Conservation (phyloP, 2,797 vertebrate species). For the Dromococcyx pavoninus region DNA sequence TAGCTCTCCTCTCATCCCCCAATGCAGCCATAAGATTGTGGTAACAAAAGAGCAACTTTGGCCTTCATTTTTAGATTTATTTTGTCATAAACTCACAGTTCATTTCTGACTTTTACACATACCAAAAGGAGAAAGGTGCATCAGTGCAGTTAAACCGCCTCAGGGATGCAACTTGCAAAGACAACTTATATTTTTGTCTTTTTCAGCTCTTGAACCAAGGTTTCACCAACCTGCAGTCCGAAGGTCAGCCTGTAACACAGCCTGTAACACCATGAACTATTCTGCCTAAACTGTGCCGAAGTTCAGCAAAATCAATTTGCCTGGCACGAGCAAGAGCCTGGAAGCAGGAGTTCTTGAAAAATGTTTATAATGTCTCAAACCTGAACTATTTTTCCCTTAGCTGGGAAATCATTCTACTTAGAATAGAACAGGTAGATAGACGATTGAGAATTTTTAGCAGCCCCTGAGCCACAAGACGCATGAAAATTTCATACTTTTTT, state of each 20-base stretch:
- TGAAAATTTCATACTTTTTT: background rate
- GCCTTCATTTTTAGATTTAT: background rate
- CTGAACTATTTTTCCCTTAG: constrained; percentile 45
- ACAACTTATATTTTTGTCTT: background rate
- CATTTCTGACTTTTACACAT: background rate
- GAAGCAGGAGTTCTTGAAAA: constrained; percentile 64
- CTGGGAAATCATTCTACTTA: constrained; percentile 61
- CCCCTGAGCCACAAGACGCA: background rate
- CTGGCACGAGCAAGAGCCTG: constrained; percentile 33
- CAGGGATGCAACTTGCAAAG: background rate
- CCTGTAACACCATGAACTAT: constrained; percentile 20
- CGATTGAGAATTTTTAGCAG: background rate
- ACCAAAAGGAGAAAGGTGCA: background rate
- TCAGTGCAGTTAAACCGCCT: background rate
- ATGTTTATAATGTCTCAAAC: constrained; percentile 64
- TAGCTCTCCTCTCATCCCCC: background rate
- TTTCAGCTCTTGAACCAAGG: background rate
- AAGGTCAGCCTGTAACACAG: constrained; percentile 27
- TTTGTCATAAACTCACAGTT: background rate
- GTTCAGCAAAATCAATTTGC: constrained; percentile 59
- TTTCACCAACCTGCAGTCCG: constrained; percentile 20
- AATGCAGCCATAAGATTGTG: background rate
- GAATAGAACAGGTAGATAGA: constrained; percentile 13
- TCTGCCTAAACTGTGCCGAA: background rate
- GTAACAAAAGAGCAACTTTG: background rate